These are phyloP conservation scores for Drosophila ercepeae DNA, from an alignment of 1,140 invertebrate genomes.

Conservation along the genomic window DNA sequence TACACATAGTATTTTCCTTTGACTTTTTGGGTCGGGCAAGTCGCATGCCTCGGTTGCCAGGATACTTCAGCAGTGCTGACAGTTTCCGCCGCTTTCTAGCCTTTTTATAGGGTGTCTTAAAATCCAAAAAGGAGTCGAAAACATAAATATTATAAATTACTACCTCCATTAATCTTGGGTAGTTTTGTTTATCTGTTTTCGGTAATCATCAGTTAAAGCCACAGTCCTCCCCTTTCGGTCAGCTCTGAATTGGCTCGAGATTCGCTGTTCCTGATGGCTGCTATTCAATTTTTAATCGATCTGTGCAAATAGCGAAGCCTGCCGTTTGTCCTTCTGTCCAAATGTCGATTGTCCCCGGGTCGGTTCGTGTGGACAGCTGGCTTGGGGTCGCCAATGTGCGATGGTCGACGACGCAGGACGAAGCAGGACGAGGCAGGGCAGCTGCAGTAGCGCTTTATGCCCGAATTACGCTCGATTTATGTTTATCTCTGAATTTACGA, in stretches of 20 bases:
- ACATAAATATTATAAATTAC: neutral
- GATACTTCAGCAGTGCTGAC: neutral
- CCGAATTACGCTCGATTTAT: conserved; percentile 77
- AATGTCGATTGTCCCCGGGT: conserved; percentile 33
- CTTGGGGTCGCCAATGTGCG: conserved; percentile 11
- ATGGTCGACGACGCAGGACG: conserved; percentile 15
- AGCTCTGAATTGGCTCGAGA: conserved; percentile 3
- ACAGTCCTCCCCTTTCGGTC: neutral
- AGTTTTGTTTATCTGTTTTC: neutral
- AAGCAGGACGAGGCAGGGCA: conserved; percentile 6
- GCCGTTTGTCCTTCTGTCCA: neutral
- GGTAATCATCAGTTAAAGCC: neutral
- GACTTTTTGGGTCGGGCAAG: conserved; percentile 6
- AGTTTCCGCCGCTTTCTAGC: neutral
- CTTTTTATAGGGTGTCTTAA: too few species aligned
- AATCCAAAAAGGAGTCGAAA: neutral
- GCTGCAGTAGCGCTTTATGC: conserved; percentile 70
- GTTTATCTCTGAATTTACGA: conserved; percentile 78
- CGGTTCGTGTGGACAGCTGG: conserved; percentile 46
- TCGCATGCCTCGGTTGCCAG: conserved; percentile 11
- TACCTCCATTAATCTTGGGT: neutral
- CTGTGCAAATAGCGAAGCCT: conserved; percentile 41
- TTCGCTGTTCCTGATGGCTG: conserved; percentile 29
- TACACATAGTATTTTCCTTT: conserved; percentile 7
- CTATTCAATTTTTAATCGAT: conserved; percentile 78